Evolutionary conservation across 2,888 invertebrate species (phyloP).

Genomic region (Mythimna impura): DNA sequence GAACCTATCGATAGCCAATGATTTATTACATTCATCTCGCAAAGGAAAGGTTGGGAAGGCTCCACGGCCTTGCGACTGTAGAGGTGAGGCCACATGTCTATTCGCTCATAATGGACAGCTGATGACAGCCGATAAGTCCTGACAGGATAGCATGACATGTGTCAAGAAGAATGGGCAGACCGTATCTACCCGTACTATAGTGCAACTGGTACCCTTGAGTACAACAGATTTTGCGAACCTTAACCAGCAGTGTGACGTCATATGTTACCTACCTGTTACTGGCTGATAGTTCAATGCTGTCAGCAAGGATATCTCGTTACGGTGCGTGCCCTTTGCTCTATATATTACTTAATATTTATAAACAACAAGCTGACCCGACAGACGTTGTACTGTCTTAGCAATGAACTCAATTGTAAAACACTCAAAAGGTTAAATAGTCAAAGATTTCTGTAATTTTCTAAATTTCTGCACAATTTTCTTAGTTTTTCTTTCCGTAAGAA

Average conservation of each 20-base stretch:
- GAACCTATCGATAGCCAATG: conserved; percentile 75
- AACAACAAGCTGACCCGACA: too few species aligned
- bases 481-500: too few species aligned
- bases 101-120: conserved; percentile 80
- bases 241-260: conserved; percentile 43
- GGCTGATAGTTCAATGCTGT: conserved; percentile 48
- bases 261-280: conserved; percentile 37
- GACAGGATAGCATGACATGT: conserved; percentile 56
- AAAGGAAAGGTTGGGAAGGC: conserved; percentile 79
- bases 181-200: conserved; percentile 36
- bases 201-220: conserved; percentile 55
- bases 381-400: too few species aligned
- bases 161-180: conserved; percentile 49
- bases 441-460: too few species aligned
- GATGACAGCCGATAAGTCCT: conserved; percentile 85
- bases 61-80: conserved; percentile 76
- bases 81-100: conserved; percentile 82
- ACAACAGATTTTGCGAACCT: conserved; percentile 40
- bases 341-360: conserved; percentile 11
- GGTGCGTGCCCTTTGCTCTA: conserved; percentile 39
- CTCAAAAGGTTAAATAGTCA: too few species aligned
- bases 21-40: conserved; percentile 70
- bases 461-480: too few species aligned
- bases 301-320: conserved; percentile 30
- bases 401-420: too few species aligned